Evolutionary conservation across 2,888 invertebrate species (phyloP).

Genomic region (Agelastica alni): DNA sequence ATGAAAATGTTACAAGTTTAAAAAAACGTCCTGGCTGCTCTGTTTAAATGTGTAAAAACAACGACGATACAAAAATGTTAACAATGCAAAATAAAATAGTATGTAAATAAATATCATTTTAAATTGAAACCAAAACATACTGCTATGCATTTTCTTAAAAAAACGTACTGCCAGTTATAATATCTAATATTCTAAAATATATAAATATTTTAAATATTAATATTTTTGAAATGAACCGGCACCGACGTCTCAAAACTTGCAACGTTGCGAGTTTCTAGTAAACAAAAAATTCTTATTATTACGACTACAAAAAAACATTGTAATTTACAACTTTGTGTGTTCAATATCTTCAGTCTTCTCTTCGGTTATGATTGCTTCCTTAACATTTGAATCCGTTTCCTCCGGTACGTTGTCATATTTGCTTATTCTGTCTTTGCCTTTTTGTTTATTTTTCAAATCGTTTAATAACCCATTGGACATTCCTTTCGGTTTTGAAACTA

Average conservation of each 20-base stretch:
- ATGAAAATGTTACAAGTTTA: no score
- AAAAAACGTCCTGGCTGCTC: no score
- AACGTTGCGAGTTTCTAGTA: slow-evolving; percentile 2
- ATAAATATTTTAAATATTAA: no score
- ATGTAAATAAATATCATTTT: no score
- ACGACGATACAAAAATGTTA: no score
- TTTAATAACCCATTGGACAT: slow-evolving; percentile 33
- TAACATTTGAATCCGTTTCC: slow-evolving; percentile 20
- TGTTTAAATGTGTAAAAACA: no score
- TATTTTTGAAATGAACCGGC: neutral
- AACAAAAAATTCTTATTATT: neutral
- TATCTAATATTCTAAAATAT: no score
- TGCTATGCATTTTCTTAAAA: no score
- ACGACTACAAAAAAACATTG: neutral
- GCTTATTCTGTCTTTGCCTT: slow-evolving; percentile 37
- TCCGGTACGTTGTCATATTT: slow-evolving; percentile 41
- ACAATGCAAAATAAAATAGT: no score
- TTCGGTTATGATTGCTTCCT: slow-evolving; percentile 39
- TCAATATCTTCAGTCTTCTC: slow-evolving; percentile 40
- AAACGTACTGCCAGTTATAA: no score
- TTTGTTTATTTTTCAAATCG: slow-evolving; percentile 36
- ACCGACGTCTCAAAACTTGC: neutral
- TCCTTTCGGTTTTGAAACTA: slow-evolving; percentile 11
- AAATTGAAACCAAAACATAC: no score
- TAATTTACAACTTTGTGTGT: slow-evolving; percentile 39